Base-by-base conservation (phyloP, 2,888 invertebrate species). In the Drosophila setosimentum region DNA sequence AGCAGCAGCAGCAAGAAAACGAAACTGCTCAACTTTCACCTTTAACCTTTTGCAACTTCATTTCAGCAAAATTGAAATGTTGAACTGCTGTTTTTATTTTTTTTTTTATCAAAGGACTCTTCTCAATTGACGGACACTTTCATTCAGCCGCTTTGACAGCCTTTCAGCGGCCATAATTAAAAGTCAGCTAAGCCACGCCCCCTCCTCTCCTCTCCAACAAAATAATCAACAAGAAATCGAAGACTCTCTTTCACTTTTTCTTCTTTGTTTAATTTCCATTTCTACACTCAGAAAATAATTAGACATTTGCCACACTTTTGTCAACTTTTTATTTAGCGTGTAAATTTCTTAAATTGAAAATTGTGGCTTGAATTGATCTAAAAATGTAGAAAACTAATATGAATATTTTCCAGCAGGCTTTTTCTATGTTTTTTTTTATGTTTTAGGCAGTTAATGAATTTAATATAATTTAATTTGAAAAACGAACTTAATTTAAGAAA, bases 101-200 rank as follows among this genome's bases (percentile, higher is more conserved):
- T n/a, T n/a, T n/a, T n/a, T n/a, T n/a, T n/a, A n/a, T n/a, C 55
- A 55, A 55, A 55, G 37, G n/a, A 55, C 37, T 29, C 27, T 16
- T 65, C 59, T n/a, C 64, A 64, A 8, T 78, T 85, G 87, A 78
- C 68, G 59, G 72, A 67, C 70, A 73, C 45, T 54, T 61, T 73
- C 64, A 89, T 87, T 83, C 35, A 82, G 40, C 11, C 24, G 21
- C 58, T 59, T 68, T 85, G 85, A 85, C 85, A 87, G 80, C 27
- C 72, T 40, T 73, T 73, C 62, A 55, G 13, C 64, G 30, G 42
- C 49, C 48, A 54, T 65, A 71, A 58, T 76, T 75, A 54, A 61
- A 87, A 90, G 89, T 86, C 86, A 89, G 76, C 70, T 3, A n/a
- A 30, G 72, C 67, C 70, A 75, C 75, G 75, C 82, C 75, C 51